These are phyloP conservation scores for Lordiphosa fenestrarum DNA, from an alignment of 2,888 invertebrate species.

Conservation along the genomic window DNA sequence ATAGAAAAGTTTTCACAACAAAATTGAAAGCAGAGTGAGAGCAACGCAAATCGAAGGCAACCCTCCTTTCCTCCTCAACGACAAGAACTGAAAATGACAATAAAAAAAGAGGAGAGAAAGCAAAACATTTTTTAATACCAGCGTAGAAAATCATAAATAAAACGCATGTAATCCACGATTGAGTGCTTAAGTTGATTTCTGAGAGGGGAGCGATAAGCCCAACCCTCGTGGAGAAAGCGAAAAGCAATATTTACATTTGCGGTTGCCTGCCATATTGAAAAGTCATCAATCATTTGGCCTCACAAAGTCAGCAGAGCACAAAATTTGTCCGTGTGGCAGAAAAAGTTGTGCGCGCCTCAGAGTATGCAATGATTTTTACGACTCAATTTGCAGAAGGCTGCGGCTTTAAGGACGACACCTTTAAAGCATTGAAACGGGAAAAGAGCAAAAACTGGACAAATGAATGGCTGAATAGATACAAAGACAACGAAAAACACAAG, in stretches of 20 bases:
- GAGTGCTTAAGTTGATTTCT: constrained; percentile 70
- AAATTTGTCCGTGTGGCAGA: constrained; percentile 67
- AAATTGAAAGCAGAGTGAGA: constrained; percentile 21
- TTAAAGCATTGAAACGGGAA: constrained; percentile 46
- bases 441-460: constrained; percentile 18
- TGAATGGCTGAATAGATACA: constrained; percentile 70
- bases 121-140: constrained; percentile 62
- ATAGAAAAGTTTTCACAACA: constrained; percentile 54
- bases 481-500: constrained; percentile 15
- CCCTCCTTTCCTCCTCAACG: constrained; percentile 16
- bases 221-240: constrained; percentile 2
- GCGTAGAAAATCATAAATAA: constrained; percentile 75
- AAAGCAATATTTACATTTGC: constrained; percentile 62
- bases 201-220: constrained; percentile 16
- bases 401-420: constrained; percentile 29
- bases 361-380: constrained; percentile 15
- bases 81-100: constrained; percentile 46
- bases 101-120: constrained; percentile 41
- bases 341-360: constrained; percentile 26
- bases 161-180: constrained; percentile 75
- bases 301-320: constrained; percentile 59
- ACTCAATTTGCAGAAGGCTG: constrained; percentile 39
- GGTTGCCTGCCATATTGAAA: constrained; percentile 59
- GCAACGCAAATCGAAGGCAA: constrained; percentile 2
- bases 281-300: constrained; percentile 65